A percentile compares a stretch with the other conserved stretches of the same genome.
Evolutionary conservation across 2,888 invertebrate genomes (phyloP).

Genomic region (Synergus itoensis): DNA sequence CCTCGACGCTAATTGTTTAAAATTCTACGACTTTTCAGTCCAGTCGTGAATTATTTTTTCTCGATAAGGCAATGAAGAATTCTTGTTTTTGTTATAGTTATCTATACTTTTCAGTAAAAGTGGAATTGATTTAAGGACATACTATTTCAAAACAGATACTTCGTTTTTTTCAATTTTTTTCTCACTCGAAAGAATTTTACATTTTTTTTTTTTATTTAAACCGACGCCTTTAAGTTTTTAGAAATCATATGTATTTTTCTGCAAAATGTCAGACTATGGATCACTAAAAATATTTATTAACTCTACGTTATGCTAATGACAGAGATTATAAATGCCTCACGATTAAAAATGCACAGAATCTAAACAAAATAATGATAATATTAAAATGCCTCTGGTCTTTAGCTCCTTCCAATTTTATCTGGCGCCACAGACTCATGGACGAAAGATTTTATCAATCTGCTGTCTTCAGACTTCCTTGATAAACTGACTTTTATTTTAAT

Average conservation of each 20-base stretch:
- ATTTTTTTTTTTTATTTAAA: background rate
- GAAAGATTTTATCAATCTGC: background rate
- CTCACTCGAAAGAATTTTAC: background rate
- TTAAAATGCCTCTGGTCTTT: slow-evolving; percentile 4
- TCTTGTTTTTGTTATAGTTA: background rate
- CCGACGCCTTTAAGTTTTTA: background rate
- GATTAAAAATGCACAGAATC: background rate
- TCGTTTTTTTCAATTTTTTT: background rate
- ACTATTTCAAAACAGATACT: background rate
- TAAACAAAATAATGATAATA: background rate
- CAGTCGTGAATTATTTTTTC: background rate
- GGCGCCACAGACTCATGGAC: slow-evolving; percentile 12
- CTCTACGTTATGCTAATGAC: background rate
- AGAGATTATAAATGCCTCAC: background rate
- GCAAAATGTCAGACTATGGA: background rate
- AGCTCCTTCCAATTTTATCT: slow-evolving; percentile 4
- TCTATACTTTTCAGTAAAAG: background rate
- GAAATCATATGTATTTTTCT: background rate
- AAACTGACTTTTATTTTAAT: background rate
- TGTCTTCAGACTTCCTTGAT: background rate
- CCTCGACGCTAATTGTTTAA: slow-evolving; percentile 3
- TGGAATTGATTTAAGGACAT: background rate
- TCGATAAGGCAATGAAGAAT: background rate
- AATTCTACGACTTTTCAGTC: slow-evolving; percentile 1
- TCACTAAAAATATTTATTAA: background rate